These are phyloP conservation scores for Capra hircus DNA, from an alignment of 2,113 vertebrate species.

Conservation along the genomic window DNA sequence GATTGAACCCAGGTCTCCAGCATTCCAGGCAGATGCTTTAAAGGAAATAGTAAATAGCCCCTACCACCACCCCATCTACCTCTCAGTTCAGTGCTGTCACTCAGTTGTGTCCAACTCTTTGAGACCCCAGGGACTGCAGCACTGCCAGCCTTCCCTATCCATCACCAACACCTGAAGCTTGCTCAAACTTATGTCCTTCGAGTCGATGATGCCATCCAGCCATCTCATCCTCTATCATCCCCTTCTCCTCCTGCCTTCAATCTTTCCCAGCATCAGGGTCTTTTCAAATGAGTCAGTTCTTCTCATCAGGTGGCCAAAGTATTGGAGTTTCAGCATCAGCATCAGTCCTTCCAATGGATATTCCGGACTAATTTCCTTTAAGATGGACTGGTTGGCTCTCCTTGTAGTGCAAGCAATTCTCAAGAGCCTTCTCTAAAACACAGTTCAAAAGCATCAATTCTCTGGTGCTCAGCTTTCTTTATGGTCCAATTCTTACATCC, in stretches of 20 bases:
- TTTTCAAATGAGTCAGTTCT: background rate
- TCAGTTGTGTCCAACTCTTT: background rate
- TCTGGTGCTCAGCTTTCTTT: background rate
- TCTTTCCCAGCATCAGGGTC: background rate
- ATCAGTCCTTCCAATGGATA: background rate
- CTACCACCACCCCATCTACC: background rate
- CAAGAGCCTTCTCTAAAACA: background rate
- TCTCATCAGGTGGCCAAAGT: background rate
- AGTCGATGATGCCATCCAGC: background rate
- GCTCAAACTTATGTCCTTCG: rapidly evolving
- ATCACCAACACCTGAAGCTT: background rate
- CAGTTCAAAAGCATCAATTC: background rate
- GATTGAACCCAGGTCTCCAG: no score
- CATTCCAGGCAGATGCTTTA: no score
- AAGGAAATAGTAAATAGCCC: background rate
- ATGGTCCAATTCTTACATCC: background rate
- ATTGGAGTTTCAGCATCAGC: background rate
- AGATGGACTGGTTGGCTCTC: background rate
- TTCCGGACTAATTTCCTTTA: background rate
- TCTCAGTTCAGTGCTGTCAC: background rate
- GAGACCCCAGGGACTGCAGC: background rate
- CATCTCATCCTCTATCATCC: background rate
- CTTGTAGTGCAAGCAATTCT: background rate
- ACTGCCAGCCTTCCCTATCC: background rate
- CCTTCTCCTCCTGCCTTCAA: background rate